A percentile compares a stretch with the other conserved stretches of the same genome.
Evolutionary conservation across 1,140 invertebrate genomes (phyloP).

Genomic region (Drosophila takahashii): DNA sequence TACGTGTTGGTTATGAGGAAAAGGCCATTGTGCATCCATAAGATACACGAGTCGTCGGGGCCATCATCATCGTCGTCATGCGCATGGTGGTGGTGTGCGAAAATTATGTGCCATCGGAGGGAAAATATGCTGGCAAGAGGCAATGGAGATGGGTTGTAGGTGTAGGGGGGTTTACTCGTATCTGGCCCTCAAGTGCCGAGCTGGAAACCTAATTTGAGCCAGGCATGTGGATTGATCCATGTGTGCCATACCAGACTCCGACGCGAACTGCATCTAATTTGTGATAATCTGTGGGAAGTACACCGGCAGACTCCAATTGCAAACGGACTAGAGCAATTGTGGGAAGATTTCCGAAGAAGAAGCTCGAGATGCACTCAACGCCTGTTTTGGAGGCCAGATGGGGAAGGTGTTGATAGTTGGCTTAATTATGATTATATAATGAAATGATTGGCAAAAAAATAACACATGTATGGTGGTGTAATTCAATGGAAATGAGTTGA

Average conservation of each 20-base stretch:
- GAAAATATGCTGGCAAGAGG: slow-evolving; percentile 22
- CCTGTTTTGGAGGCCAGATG: background rate
- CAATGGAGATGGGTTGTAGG: background rate
- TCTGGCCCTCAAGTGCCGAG: slow-evolving; percentile 25
- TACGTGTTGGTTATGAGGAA: slow-evolving; percentile 81
- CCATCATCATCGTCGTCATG: slow-evolving; percentile 41
- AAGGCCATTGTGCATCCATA: slow-evolving; percentile 52
- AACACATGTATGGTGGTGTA: slow-evolving; percentile 20
- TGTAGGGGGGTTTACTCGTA: slow-evolving; percentile 11
- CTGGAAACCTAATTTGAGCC: slow-evolving; percentile 71
- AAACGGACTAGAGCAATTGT: slow-evolving; percentile 44
- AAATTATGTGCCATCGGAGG: slow-evolving; percentile 69
- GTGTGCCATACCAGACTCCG: slow-evolving; percentile 46
- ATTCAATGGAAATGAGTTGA: slow-evolving; percentile 32
- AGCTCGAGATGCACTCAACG: slow-evolving; percentile 2
- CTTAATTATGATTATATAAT: slow-evolving; percentile 44
- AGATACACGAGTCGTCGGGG: slow-evolving; percentile 41
- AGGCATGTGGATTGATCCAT: slow-evolving; percentile 47
- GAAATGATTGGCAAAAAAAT: slow-evolving; percentile 32
- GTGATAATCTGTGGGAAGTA: slow-evolving; percentile 80
- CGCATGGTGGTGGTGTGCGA: slow-evolving; percentile 35
- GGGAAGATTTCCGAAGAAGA: slow-evolving; percentile 42
- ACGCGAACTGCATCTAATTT: slow-evolving; percentile 76
- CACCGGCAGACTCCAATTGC: slow-evolving; percentile 30
- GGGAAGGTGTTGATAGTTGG: slow-evolving; percentile 27